Base-by-base conservation (phyloP, 2,113 vertebrate genomes). In the Lagenorhynchus albirostris region DNA sequence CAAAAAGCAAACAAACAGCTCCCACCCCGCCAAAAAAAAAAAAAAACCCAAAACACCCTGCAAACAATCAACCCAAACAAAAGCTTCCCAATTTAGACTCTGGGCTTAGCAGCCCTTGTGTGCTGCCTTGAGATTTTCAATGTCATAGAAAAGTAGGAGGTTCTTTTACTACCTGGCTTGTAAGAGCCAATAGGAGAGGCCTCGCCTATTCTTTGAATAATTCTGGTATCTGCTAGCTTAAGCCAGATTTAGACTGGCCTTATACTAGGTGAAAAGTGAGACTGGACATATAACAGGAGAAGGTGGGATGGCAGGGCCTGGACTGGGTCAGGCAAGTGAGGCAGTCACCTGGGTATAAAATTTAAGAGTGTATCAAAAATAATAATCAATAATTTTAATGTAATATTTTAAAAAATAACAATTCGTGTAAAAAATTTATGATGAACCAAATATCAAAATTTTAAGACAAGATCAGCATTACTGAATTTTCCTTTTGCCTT, bases 381-480 rank as follows among this genome's bases (percentile, higher is more conserved):
- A 82, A 5, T 25, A 55, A 67, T 8, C 86, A 89, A 73, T 29
- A 63, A 29, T 31, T 83, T 81, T 15, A 83, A 31, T 73, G 25
- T n/a, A 47, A 55, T 17, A 25, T 26, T 84, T 87, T 4, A 12
- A 68, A 82, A 86, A 38, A 23, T 36, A 8, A 87, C 71, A 88
- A 74, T 67, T 50, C 82, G 38, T 29, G 29, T 8, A 71, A 74
- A 90, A 62, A 29, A 50, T n/a, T 11, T 26, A 26, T 36, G 12
- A 83, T 62, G 41, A 91, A n/a, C 8, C 47, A 85, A 91, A 62
- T 74, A 80, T 55, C n/a, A 80, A 88, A 31, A 63, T 63, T 55
- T 76, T 60, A 81, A 92, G 10, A 20, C 21, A 60, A 76, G 21
- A 62, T 62, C 10, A 71, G 5, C 11, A 62, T 50, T 29, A 33